Evolutionary conservation across 2,888 invertebrate genomes (phyloP), one percentile per base, ranked within the genome.

Genomic region (Orchestes rusci): DNA sequence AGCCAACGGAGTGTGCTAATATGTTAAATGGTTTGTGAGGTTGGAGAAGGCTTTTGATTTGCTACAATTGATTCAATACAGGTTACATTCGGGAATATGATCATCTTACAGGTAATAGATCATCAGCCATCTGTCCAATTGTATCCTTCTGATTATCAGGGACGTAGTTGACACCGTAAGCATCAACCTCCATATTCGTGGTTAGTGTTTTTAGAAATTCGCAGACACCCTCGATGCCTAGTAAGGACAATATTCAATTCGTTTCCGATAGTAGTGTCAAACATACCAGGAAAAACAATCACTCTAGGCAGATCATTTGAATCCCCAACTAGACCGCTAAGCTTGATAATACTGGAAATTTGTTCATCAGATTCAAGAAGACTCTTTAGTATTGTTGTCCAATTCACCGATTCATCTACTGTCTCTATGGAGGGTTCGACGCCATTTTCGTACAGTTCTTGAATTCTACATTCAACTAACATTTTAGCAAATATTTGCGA

Each of bases 1-100:
- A 72, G 31, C 96, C 96, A 60, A 80, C 93, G 10, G 94, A 95
- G 71, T 96, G 94, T 2, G 88, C 94, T n/a, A 85, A 75, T 1
- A 96, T 62, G 46, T 77, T 76, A 70, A 85, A 91, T 0, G 73
- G 72, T 36, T 77, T 70, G n/a, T 34, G 7, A 1, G 43, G 34
- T 28, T 35, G 5, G 15, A 43, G 28, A 10, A 39, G 18, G 4
- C 29, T 17, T 28, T 7, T 23, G 4, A 48, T 17, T 7, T 35
- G 8, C 48, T 48, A 29, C 13, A 27, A 8, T 3, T n/a, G n/a
- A n/a, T n/a, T n/a, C n/a, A n/a, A n/a, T n/a, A n/a, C n/a, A n/a
- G n/a, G n/a, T n/a, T n/a, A n/a, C n/a, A n/a, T n/a, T n/a, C n/a
- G n/a, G 23, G 10, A 23, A 23, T 23, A 23, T 23, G 5, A 23